Conservation (phyloP, 2,888 invertebrate genomes). For the Callyntrura sp. region DNA sequence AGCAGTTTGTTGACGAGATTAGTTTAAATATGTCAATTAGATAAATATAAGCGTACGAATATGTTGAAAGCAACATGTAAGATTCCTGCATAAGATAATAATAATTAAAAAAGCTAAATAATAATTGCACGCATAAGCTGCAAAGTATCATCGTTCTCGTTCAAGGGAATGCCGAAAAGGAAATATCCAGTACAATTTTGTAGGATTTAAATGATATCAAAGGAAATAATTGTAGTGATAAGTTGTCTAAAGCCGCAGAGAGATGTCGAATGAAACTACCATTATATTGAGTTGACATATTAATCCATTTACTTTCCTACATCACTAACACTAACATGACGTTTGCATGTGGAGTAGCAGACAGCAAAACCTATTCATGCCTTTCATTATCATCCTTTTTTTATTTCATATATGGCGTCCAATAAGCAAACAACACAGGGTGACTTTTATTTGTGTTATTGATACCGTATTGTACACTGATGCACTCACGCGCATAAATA, state of each 20-base stretch:
- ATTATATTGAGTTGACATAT: not conserved
- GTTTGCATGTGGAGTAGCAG: too few relatives aligned
- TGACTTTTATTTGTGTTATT: slow-evolving; percentile 69
- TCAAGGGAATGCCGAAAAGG: too few relatives aligned
- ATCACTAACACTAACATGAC: too few relatives aligned
- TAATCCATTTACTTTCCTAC: not conserved
- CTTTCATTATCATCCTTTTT: too few relatives aligned
- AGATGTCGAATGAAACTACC: slow-evolving; percentile 7
- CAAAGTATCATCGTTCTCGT: too few relatives aligned
- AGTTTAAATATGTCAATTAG: too few relatives aligned
- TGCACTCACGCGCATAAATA: slow-evolving; percentile 71
- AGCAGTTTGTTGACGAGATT: too few relatives aligned
- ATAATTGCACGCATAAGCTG: too few relatives aligned
- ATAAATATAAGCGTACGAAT: slow-evolving; percentile 16
- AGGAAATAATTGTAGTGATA: not conserved
- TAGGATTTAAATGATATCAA: not conserved
- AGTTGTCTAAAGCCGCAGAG: not conserved
- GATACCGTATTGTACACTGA: slow-evolving; percentile 69
- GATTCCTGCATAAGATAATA: not conserved
- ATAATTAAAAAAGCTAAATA: not conserved
- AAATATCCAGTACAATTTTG: slow-evolving; percentile 29
- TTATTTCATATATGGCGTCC: slow-evolving; percentile 27
- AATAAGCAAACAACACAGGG: slow-evolving; percentile 57
- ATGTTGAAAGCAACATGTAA: not conserved
- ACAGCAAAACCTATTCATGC: too few relatives aligned